Conservation (phyloP, 1,140 invertebrate species). For the Heterodera schachtii region DNA sequence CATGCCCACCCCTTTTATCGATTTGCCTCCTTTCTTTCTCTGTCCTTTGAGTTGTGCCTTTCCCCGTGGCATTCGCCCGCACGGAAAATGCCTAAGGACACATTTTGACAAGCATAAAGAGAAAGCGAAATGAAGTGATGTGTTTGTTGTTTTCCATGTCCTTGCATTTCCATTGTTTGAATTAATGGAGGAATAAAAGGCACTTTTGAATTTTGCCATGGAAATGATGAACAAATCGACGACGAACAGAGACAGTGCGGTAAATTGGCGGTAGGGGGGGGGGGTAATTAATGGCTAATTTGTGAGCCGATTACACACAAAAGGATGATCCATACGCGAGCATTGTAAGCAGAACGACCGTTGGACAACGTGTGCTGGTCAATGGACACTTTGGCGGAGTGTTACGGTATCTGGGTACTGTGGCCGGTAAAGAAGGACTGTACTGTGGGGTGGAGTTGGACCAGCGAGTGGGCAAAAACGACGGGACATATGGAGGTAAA, state of each 20-base stretch:
- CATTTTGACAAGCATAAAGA: too few species aligned
- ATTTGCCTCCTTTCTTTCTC: too few species aligned
- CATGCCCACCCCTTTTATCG: too few species aligned
- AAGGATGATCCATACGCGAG: conserved; percentile 20
- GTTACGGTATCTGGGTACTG: conserved; percentile 51
- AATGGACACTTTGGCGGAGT: conserved; percentile 41
- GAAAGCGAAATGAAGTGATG: too few species aligned
- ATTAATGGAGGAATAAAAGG: too few species aligned
- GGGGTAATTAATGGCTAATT: not conserved
- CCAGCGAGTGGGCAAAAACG: conserved; percentile 53
- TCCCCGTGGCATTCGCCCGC: too few species aligned
- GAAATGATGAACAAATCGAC: conserved; percentile 26
- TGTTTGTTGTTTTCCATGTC: too few species aligned
- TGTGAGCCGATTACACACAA: not conserved
- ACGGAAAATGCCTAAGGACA: too few species aligned
- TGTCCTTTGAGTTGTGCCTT: too few species aligned
- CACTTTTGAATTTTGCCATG: too few species aligned
- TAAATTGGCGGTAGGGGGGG: not conserved
- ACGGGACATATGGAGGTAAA: conserved; percentile 54
- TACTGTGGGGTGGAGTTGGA: conserved; percentile 59
- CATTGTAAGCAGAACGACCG: conserved; percentile 19
- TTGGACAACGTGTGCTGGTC: conserved; percentile 25
- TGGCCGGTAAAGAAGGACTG: conserved; percentile 54
- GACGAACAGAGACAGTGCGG: conserved; percentile 16
- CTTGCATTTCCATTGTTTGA: too few species aligned